A percentile compares a stretch with the other conserved stretches of the same genome.
Evolutionary conservation across 1,140 invertebrate species (phyloP).

Genomic region (Cotesia typhae): DNA sequence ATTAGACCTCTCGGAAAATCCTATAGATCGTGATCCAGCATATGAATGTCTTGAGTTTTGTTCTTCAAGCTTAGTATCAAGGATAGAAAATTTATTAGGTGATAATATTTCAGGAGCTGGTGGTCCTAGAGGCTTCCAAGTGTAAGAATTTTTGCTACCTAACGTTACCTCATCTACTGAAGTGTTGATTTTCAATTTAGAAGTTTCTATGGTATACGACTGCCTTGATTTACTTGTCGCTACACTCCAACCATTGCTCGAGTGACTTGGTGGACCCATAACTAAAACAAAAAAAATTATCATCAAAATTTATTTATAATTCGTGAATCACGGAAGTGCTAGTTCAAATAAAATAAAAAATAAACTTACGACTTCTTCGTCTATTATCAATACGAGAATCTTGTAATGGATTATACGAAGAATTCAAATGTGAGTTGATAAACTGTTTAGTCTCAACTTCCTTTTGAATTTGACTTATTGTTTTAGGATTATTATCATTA

Average conservation of each 20-base stretch:
- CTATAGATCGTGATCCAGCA: conserved; percentile 59
- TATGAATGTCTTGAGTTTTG: conserved; percentile 56
- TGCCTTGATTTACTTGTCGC: conserved; percentile 48
- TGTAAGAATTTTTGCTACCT: conserved; percentile 57
- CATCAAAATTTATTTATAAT: background rate
- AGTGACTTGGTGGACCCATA: background rate
- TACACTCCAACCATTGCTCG: conserved; percentile 57
- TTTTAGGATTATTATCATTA: conserved; percentile 89
- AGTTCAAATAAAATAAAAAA: no score
- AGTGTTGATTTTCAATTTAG: conserved; percentile 66
- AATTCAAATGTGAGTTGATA: conserved; percentile 67
- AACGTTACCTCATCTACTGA: conserved; percentile 62
- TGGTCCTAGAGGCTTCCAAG: conserved; percentile 48
- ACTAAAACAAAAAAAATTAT: conserved; percentile 11
- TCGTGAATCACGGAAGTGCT: no score
- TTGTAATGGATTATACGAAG: conserved; percentile 61
- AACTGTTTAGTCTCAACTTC: conserved; percentile 81
- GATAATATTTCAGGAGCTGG: conserved; percentile 41
- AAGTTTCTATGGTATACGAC: conserved; percentile 62
- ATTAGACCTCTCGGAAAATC: conserved; percentile 4
- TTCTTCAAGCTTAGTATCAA: conserved; percentile 59
- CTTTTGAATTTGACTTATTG: conserved; percentile 91
- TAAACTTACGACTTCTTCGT: conserved; percentile 60
- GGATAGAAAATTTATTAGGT: conserved; percentile 63
- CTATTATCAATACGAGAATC: conserved; percentile 59